phyloP scores from a whole-genome alignment of 2,888 invertebrate genomes.

The Aphidoletes aphidimyza region DNA sequence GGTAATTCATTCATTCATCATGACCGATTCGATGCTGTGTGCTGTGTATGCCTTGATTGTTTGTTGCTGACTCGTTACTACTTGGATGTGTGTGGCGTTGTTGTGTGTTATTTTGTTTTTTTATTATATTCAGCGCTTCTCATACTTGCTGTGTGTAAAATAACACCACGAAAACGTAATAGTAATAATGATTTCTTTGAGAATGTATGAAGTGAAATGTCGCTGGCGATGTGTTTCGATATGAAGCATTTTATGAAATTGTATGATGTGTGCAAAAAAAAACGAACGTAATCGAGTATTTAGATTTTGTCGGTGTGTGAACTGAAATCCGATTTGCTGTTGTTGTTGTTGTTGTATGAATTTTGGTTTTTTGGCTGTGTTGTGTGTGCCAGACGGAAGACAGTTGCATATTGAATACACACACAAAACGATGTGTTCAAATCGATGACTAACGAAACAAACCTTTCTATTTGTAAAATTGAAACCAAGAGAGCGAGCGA shows the following conservation, averaged over 20 bases:
- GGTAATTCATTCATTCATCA: slow-evolving; percentile 42
- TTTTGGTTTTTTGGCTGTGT: neutral
- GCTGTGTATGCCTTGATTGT: slow-evolving; percentile 4
- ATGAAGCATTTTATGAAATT: slow-evolving; percentile 24
- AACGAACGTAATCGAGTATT: slow-evolving; percentile 24
- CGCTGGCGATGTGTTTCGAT: neutral
- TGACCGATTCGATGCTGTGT: slow-evolving; percentile 12
- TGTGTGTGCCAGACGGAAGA: slow-evolving; percentile 1
- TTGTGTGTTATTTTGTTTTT: neutral
- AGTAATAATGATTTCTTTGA: slow-evolving; percentile 25
- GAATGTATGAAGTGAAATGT: slow-evolving; percentile 45
- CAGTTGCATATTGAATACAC: slow-evolving; percentile 11
- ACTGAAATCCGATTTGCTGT: neutral
- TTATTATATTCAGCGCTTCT: neutral
- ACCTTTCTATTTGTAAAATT: slow-evolving; percentile 27
- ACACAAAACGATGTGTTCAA: neutral
- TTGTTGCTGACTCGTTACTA: too few species aligned
- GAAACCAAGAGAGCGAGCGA: neutral
- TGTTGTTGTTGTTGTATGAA: too few species aligned
- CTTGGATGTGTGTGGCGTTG: neutral
- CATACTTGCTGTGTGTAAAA: neutral
- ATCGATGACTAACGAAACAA: neutral
- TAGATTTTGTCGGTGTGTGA: slow-evolving; percentile 17
- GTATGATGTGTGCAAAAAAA: slow-evolving; percentile 42
- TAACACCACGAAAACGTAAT: slow-evolving; percentile 26